phyloP scores from a whole-genome alignment of 2,888 invertebrate genomes.

The Ormyrus nitidulus region DNA sequence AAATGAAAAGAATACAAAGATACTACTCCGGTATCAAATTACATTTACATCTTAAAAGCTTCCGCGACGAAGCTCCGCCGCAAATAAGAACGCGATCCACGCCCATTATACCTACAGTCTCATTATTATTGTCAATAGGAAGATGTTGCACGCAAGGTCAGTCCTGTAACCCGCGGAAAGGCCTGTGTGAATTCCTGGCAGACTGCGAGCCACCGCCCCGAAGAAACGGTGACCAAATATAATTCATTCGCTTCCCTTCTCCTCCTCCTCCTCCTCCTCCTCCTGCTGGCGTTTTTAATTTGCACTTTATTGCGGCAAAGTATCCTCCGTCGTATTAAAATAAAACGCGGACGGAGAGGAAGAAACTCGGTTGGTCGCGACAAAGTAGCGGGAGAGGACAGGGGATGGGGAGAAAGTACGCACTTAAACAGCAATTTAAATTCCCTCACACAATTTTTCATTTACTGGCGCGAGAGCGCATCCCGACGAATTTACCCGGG shows the following conservation, averaged over 20 bases:
- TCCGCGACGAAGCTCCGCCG: too few species aligned
- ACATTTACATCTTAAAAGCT: too few species aligned
- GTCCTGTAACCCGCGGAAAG: too few species aligned
- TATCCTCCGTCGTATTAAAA: not conserved
- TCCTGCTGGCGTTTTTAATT: slow-evolving; percentile 1
- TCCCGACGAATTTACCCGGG: not conserved
- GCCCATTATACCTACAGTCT: too few species aligned
- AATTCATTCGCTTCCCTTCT: not conserved
- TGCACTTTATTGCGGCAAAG: slow-evolving; percentile 25
- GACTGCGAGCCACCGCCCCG: too few species aligned
- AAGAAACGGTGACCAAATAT: too few species aligned
- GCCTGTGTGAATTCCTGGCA: too few species aligned
- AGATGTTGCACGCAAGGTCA: too few species aligned
- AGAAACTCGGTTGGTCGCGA: not conserved
- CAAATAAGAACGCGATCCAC: too few species aligned
- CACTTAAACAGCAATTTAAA: slow-evolving; percentile 29
- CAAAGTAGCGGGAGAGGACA: not conserved
- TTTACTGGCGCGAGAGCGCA: slow-evolving; percentile 3
- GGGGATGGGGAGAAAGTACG: not conserved
- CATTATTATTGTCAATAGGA: too few species aligned
- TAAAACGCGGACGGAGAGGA: slow-evolving; percentile 1
- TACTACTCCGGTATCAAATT: too few species aligned
- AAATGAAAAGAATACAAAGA: too few species aligned
- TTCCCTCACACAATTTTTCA: slow-evolving; percentile 24
- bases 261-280: slow-evolving; percentile 3